Evolutionary conservation across 1,140 invertebrate species (phyloP).

Genomic region (Drosophila setifemur): DNA sequence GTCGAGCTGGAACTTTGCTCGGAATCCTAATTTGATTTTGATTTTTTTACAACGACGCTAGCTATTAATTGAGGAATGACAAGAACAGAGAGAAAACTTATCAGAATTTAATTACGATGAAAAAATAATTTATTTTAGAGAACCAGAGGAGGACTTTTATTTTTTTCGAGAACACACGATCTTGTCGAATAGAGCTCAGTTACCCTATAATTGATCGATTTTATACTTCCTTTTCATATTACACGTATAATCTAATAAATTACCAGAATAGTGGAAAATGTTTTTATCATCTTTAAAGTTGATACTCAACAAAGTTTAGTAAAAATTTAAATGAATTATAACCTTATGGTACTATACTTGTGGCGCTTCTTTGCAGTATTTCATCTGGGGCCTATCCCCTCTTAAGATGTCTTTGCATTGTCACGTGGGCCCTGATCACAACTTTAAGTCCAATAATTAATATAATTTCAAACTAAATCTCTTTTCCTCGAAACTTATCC

Average conservation of each 20-base stretch:
- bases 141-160: too few relatives aligned
- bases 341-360: not conserved
- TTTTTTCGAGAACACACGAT: too few relatives aligned
- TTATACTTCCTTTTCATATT: too few relatives aligned
- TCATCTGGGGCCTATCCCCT: not conserved
- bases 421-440: not conserved
- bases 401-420: not conserved
- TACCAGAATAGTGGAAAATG: too few relatives aligned
- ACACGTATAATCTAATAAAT: too few relatives aligned
- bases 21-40: conserved; percentile 54
- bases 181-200: too few relatives aligned
- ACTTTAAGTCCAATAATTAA: not conserved
- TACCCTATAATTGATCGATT: too few relatives aligned
- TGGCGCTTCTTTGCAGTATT: not conserved
- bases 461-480: not conserved
- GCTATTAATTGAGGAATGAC: conserved; percentile 1
- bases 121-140: too few relatives aligned
- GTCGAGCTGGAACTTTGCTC: conserved; percentile 6
- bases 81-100: not conserved
- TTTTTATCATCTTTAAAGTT: too few relatives aligned
- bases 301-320: too few relatives aligned
- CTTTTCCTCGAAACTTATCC: not conserved
- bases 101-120: too few relatives aligned
- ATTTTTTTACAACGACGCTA: conserved; percentile 20
- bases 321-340: too few relatives aligned